Evolutionary conservation across 2,888 invertebrate genomes (phyloP), one percentile per base, ranked within the genome.

Genomic region (Mesoligia furuncula): DNA sequence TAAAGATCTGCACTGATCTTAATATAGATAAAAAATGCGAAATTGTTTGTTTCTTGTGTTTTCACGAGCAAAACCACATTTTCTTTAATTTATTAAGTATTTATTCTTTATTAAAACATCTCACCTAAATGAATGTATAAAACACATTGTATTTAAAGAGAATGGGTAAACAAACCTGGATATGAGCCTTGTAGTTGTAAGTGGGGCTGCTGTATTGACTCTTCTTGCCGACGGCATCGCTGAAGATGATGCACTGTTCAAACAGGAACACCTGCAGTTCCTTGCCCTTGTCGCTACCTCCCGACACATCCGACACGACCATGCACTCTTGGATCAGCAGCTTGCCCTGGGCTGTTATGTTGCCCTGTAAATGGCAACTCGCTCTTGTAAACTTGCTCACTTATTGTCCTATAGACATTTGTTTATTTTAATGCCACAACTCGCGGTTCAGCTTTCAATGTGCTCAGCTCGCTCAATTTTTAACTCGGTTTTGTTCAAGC

Each of bases 201-300:
- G 98, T 98, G 78, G 99, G 99, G 97, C 98, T 99, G 86, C 98
- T 98, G 95, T 99, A 99, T 94, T 99, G 99, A 66, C 98, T 98
- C 95, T 98, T 99, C 95, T 98, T 98, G 87, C 99, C 99, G 73
- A 99, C 98, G 77, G 99, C 98, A 93, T 99, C 99, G 90, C 99
- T 99, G 95, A 99, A 99, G 90, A 99, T 99, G 89, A 99, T 98
- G 92, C 99, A 99, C 96, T 99, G 99, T 94, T 99, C 99, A 94
- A 99, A 99, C 71, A 99, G 97, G 97, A 99, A 99, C 84, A 99
- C 99, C 94, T 99, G 98, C 91, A 99, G 97, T 89, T 99, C 99
- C 91, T 98, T 95, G 81, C 91, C 92, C 83, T 93, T 94, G 79
- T 95, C 95, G 80, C 90, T 94, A 74, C 92, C 90, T 77, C 95